These are phyloP conservation scores for Hippocampus comes DNA, from an alignment of 2,113 vertebrate species.

Conservation along the genomic window DNA sequence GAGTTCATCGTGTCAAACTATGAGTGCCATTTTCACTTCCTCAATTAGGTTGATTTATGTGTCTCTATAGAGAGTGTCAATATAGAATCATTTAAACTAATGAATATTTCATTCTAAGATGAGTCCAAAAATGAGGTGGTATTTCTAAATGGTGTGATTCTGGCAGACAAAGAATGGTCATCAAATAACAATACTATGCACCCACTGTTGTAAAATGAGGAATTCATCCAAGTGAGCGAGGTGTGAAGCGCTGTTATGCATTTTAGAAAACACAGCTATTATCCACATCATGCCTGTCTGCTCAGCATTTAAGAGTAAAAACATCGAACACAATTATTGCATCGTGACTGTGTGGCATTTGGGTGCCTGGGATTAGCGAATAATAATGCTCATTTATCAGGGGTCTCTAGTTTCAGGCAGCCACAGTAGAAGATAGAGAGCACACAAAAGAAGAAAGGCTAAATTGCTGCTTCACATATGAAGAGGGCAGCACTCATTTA, in stretches of 20 bases:
- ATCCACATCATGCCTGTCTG: conserved; percentile 27
- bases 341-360: conserved; percentile 7
- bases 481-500: not conserved
- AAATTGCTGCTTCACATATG: conserved; percentile 26
- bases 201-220: conserved; percentile 4
- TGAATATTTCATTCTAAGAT: not conserved
- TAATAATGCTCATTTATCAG: conserved; percentile 9
- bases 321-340: not conserved
- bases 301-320: conserved; percentile 13
- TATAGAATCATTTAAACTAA: too few species aligned
- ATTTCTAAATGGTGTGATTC: conserved; percentile 6
- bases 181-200: not conserved
- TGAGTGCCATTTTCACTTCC: conserved; percentile 14
- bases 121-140: conserved; percentile 9
- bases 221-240: conserved; percentile 22
- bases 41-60: too few species aligned
- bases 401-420: conserved; percentile 15
- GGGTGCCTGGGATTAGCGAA: not conserved
- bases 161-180: conserved; percentile 9
- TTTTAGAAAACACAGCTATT: conserved; percentile 24
- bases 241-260: conserved; percentile 21
- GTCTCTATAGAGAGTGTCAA: too few species aligned
- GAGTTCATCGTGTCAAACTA: conserved; percentile 28
- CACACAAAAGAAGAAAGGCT: conserved; percentile 51
- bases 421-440: conserved; percentile 37